phyloP scores from a whole-genome alignment of 1,140 invertebrate genomes.

The Drosophila tsacasi region DNA sequence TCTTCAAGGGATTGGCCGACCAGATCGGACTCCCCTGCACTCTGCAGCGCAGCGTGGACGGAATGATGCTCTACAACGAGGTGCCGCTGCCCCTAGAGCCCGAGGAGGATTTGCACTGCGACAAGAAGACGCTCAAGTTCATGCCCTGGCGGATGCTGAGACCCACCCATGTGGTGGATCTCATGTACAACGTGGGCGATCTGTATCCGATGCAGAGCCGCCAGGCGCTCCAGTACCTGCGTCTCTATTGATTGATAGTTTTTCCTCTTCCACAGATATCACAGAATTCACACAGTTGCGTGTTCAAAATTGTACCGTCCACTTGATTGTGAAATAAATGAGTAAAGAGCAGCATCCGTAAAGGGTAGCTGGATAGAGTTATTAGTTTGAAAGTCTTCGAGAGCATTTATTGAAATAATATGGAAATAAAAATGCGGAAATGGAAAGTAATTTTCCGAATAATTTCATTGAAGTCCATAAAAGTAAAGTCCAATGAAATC shows the following conservation, averaged over 20 bases:
- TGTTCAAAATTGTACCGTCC: constrained; percentile 46
- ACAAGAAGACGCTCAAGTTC: constrained; percentile 74
- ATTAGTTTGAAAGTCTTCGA: too few relatives aligned
- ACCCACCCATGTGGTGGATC: constrained; percentile 88
- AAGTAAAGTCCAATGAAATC: too few relatives aligned
- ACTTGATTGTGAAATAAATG: neutral
- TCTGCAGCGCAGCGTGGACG: constrained; percentile 86
- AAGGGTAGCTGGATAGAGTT: neutral
- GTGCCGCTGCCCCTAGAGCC: constrained; percentile 86
- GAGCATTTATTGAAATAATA: neutral
- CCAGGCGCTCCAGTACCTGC: constrained; percentile 79
- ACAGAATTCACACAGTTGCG: neutral
- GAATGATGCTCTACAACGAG: constrained; percentile 88
- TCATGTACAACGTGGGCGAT: constrained; percentile 87
- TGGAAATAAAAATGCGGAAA: too few relatives aligned
- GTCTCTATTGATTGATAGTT: constrained; percentile 50
- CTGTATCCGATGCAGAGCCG: constrained; percentile 85
- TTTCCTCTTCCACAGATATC: neutral
- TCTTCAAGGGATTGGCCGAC: constrained; percentile 90
- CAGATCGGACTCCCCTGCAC: constrained; percentile 87
- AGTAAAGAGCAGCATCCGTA: neutral
- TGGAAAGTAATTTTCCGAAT: too few relatives aligned
- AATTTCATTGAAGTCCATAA: too few relatives aligned
- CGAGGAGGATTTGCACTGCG: constrained; percentile 71
- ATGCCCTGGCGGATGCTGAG: constrained; percentile 87